Conservation (phyloP, 2,888 invertebrate species). For the Athrips mouffetella region DNA sequence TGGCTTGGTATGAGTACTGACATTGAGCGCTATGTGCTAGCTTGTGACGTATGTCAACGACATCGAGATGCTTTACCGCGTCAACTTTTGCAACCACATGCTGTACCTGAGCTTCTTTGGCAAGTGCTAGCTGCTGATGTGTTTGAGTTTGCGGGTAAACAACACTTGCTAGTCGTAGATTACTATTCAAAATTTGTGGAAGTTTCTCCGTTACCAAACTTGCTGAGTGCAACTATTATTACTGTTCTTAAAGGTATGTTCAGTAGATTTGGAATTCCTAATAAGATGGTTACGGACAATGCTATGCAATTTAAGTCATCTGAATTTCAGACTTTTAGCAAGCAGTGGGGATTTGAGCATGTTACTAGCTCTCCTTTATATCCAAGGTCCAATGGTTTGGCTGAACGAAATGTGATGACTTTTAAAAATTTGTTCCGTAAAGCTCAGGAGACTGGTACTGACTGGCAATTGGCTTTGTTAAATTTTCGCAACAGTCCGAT, state of each 20-base stretch:
- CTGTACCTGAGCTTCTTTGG: slow-evolving; percentile 9
- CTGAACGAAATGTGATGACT: slow-evolving; percentile 15
- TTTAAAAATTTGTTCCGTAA: slow-evolving; percentile 4
- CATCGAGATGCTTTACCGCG: slow-evolving; percentile 14
- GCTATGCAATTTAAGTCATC: slow-evolving; percentile 7
- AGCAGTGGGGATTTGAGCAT: slow-evolving; percentile 11
- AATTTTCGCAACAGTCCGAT: slow-evolving; percentile 17
- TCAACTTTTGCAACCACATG: slow-evolving; percentile 16
- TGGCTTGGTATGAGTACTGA: slow-evolving; percentile 25
- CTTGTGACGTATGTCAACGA: slow-evolving; percentile 20
- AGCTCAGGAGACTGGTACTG: background rate
- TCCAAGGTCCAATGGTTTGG: slow-evolving; percentile 13
- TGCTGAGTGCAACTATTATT: background rate
- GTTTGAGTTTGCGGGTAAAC: slow-evolving; percentile 10
- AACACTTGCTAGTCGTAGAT: slow-evolving; percentile 16
- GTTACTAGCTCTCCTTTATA: slow-evolving; percentile 15
- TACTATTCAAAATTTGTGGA: slow-evolving; percentile 17
- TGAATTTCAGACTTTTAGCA: slow-evolving; percentile 9
- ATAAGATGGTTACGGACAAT: slow-evolving; percentile 10
- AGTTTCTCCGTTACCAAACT: background rate
- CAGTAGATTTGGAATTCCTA: slow-evolving; percentile 13
- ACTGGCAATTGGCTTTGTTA: slow-evolving; percentile 11
- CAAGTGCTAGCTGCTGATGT: slow-evolving; percentile 11
- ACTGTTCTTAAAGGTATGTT: slow-evolving; percentile 9
- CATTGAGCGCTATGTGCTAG: slow-evolving; percentile 18